A percentile compares a stretch with the other conserved stretches of the same genome.
Conservation (phyloP, 2,888 invertebrate species). For the Neoascia interrupta region DNA sequence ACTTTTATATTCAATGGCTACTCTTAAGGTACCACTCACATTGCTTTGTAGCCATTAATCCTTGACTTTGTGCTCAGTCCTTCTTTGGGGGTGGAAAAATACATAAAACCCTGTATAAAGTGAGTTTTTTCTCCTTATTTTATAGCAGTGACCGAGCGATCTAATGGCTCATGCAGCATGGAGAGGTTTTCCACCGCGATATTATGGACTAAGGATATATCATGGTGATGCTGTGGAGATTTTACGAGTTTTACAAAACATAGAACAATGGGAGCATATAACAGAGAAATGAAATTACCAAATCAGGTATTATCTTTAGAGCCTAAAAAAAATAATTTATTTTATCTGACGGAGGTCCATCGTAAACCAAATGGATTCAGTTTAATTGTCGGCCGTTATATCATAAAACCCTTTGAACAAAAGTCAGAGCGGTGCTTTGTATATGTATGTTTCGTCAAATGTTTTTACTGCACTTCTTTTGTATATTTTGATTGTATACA, state of each 20-base stretch:
- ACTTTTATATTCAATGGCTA: conserved; percentile 31
- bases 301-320: conserved; percentile 61
- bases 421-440: too few relatives aligned
- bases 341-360: conserved; percentile 72
- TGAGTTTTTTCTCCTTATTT: conserved; percentile 21
- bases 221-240: conserved; percentile 49
- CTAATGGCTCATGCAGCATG: conserved; percentile 40
- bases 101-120: conserved; percentile 55
- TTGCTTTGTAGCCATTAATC: conserved; percentile 54
- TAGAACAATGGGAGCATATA: conserved; percentile 59
- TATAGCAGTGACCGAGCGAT: conserved; percentile 39
- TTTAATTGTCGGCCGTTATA: conserved; percentile 78
- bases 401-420: conserved; percentile 71
- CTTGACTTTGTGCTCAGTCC: conserved; percentile 49
- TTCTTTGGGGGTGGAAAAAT: conserved; percentile 25
- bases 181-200: conserved; percentile 32
- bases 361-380: conserved; percentile 77
- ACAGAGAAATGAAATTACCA: conserved; percentile 55
- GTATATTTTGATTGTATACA: too few relatives aligned
- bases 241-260: conserved; percentile 63
- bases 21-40: conserved; percentile 44
- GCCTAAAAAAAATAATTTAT: conserved; percentile 72
- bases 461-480: too few relatives aligned
- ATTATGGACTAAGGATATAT: conserved; percentile 53
- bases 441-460: too few relatives aligned